Percentiles rank a stretch among this genome's conserved stretches.
Evolutionary conservation across 2,113 vertebrate genomes (phyloP).

Genomic region (Balaenoptera acutorostrata): DNA sequence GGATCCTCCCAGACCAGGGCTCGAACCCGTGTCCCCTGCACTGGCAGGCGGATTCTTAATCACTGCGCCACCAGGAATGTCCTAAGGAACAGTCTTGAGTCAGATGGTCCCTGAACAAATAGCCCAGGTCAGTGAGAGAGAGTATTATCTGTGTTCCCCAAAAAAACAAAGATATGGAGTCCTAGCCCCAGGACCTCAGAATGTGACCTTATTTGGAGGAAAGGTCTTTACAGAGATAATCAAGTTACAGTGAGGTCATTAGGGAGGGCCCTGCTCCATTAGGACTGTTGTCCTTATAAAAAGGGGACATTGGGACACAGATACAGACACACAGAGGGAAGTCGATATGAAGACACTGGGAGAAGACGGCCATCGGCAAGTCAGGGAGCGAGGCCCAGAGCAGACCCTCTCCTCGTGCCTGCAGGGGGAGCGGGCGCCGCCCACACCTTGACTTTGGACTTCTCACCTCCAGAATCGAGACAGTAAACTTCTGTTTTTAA

Average conservation of each 20-base stretch:
- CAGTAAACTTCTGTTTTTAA: background rate
- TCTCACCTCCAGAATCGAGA: background rate
- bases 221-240: background rate
- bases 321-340: too few relatives aligned
- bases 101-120: background rate
- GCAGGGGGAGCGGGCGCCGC: background rate
- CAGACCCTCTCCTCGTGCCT: accelerated
- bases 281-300: background rate
- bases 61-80: too few relatives aligned
- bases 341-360: accelerated
- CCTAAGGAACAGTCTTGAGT: background rate
- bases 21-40: too few relatives aligned
- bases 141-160: background rate
- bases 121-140: background rate
- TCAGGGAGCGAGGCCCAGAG: background rate
- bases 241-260: background rate
- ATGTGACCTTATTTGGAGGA: background rate
- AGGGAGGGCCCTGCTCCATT: background rate
- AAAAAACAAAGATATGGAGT: background rate
- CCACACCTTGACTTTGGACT: background rate
- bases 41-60: too few relatives aligned
- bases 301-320: background rate
- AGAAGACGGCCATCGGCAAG: accelerated
- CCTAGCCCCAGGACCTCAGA: background rate
- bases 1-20: too few relatives aligned